Evolutionary conservation across 2,113 vertebrate genomes (phyloP), one percentile per base, ranked within the genome.

Genomic region (Bos indicus): DNA sequence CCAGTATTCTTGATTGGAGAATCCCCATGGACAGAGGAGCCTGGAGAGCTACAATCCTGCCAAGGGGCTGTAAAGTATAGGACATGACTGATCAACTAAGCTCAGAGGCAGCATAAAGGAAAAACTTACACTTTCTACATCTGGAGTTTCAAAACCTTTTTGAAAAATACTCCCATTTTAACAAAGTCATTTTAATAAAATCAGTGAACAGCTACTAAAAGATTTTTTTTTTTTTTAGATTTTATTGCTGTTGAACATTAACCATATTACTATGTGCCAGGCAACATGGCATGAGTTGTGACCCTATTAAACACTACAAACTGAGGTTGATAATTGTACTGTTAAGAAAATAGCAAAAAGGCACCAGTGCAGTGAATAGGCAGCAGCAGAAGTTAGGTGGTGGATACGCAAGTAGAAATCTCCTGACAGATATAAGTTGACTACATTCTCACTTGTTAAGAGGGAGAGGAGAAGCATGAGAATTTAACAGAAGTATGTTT

Each of bases 291-390:
- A 48, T 26, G 5, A 88, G 7, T 6, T 52, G 10, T 30, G 25
- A 52, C 1, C 1, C 25, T 82, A 1, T 19, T 89, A 48, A 80
- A 2, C 5, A 19, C 10, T 26, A 40, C 2, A 14, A 21, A 51
- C 11, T 46, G 21, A 13, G 2, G 10, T 1, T 26, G 26, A 4
- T 57, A 91, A 92, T 51, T 25, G 1, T 8, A 85, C 19, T 11
- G 2, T 52, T 26, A 80, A 91, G 15, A 16, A 91, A 78, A 43
- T 30, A 64, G 51, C 9, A 43, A 12, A 88, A 64, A 5, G 15
- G 3, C 10, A 78, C 0, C 7, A 51, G 3, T 15, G 4, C 11
- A 60, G 21, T 6, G 36, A 30, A 48, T 3, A 10, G 1, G 16
- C 2, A 92, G 64, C 3, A 9, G 9, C 9, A 78, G 78, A 90